Base-by-base conservation (phyloP, 1,140 invertebrate species). In the Metaphire vulgaris region DNA sequence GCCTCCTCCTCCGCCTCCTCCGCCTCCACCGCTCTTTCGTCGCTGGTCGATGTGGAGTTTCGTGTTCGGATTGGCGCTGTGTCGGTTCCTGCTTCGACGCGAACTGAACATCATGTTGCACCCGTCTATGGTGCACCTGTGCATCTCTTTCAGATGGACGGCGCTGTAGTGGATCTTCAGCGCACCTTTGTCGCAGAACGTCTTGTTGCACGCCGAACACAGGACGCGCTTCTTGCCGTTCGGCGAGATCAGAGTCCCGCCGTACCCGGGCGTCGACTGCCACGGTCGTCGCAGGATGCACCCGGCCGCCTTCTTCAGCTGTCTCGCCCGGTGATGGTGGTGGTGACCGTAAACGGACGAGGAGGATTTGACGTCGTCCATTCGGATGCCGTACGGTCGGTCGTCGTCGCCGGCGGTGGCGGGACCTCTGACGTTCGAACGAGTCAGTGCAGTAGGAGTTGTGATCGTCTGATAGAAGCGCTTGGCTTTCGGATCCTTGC, bases 131-230 rank as follows among this genome's bases (percentile, higher is more conserved):
- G 95, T 97, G 83, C 95, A 98, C 83, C 95, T 95, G 84, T 98
- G 95, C 95, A 97, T 98, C 34, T 73, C 72, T 30, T 73, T 73
- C 32, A 73, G 41, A 86, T 99, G 98, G 1, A 99, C 98, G 0
- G 97, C 97, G 68, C 96, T 98, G 83, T 98, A 99, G 84, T 99
- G 98, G 30, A 99, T 99, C 87, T 99, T 99, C 0, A 99, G 88
- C 0, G 98, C 97, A 67, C 85, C 85, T 88, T 99, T 99, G 88
- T 99, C 97, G 89, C 97, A 99, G 87, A 99, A 99, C 33, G 96
- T 99, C 86, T 99, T 98, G 70, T 97, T 88, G 83, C 97, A 99
- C 2, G 67, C 30, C 6, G 97, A 96, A 86, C 97, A 99, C 83
- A 98, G 94, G 1, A 99, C 97, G 77, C 97, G 89, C 84, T 98